Conservation (phyloP, 1,140 invertebrate genomes). For the Dendroctonus ponderosae region DNA sequence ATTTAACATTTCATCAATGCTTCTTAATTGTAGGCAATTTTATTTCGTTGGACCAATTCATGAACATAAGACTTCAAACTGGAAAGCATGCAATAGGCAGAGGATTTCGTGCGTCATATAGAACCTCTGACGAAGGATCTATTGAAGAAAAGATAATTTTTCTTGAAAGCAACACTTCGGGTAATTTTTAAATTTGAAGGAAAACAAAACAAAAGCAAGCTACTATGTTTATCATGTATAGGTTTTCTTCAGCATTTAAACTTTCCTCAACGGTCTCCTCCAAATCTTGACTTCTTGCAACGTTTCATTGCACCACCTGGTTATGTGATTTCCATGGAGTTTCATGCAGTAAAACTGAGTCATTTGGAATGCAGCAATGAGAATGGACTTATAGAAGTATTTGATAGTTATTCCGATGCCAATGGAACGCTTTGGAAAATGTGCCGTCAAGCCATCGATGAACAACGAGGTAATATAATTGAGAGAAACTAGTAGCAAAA, state of each 20-base stretch:
- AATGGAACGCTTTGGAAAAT: slow-evolving; percentile 66
- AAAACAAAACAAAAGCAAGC: not conserved
- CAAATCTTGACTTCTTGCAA: slow-evolving; percentile 55
- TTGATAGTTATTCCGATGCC: slow-evolving; percentile 64
- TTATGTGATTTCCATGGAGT: slow-evolving; percentile 56
- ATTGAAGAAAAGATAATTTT: slow-evolving; percentile 48
- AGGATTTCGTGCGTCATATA: slow-evolving; percentile 62
- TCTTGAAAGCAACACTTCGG: slow-evolving; percentile 40
- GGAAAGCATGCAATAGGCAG: slow-evolving; percentile 57
- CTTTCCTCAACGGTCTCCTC: slow-evolving; percentile 55
- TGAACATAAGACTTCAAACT: slow-evolving; percentile 59
- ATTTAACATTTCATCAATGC: no score
- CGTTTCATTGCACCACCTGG: slow-evolving; percentile 59
- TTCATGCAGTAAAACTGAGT: slow-evolving; percentile 52
- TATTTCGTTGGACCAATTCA: slow-evolving; percentile 58
- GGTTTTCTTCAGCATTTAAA: slow-evolving; percentile 57
- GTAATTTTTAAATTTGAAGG: slow-evolving; percentile 1
- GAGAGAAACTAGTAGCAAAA: not conserved
- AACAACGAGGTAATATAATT: slow-evolving; percentile 1
- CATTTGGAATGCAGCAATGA: slow-evolving; percentile 49
- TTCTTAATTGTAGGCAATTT: slow-evolving; percentile 50
- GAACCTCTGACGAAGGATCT: slow-evolving; percentile 49
- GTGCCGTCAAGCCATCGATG: slow-evolving; percentile 51
- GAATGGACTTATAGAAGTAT: slow-evolving; percentile 57
- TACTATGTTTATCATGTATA: slow-evolving; percentile 4